phyloP scores from a whole-genome alignment of 2,113 vertebrate species.

The Hiodon alosoides region DNA sequence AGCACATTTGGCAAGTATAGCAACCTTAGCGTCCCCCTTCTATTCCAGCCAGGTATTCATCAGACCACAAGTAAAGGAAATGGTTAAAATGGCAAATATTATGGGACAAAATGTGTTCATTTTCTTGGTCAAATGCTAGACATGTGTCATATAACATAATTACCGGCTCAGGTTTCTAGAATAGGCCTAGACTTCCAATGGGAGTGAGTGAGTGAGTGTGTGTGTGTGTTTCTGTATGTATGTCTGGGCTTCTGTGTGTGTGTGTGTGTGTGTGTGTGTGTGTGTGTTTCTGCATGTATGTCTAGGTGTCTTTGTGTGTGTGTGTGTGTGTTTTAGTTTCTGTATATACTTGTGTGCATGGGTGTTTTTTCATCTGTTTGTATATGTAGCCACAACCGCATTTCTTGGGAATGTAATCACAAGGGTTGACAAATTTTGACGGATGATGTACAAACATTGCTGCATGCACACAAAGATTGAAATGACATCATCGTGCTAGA shows the following conservation, averaged over 20 bases:
- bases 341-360: not conserved
- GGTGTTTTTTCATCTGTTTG: constrained; percentile 3
- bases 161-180: not conserved
- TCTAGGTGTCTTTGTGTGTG: not conserved
- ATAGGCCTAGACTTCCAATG: not conserved
- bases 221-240: not conserved
- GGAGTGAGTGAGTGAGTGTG: not conserved
- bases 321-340: not conserved
- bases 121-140: not conserved
- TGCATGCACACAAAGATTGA: not conserved
- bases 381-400: not conserved
- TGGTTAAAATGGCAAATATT: too few relatives aligned
- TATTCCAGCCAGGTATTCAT: not conserved
- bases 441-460: not conserved
- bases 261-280: not conserved
- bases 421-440: not conserved
- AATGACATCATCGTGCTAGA: not conserved
- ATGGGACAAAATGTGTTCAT: not conserved
- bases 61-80: too few relatives aligned
- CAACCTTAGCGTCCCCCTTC: not conserved
- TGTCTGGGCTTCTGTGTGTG: not conserved
- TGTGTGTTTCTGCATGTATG: not conserved
- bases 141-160: not conserved
- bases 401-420: not conserved
- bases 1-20: not conserved